phyloP scores from a whole-genome alignment of 1,140 invertebrate genomes.

The Pteromalus puparum region DNA sequence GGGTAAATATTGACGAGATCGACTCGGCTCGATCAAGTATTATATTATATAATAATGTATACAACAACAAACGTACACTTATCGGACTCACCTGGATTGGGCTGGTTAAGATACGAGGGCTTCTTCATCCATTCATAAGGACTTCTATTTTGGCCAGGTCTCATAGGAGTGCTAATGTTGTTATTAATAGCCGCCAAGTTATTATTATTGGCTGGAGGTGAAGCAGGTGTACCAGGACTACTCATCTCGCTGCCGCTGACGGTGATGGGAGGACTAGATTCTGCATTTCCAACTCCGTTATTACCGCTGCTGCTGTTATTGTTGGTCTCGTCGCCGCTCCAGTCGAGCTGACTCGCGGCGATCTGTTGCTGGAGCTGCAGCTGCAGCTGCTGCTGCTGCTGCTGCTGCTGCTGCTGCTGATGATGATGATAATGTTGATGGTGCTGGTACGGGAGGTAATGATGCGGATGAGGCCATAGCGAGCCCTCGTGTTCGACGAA shows the following conservation, averaged over 20 bases:
- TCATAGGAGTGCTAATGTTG: conserved; percentile 58
- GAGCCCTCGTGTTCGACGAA: conserved; percentile 53
- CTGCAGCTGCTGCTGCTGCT: conserved; percentile 49
- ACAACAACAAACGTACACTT: no score
- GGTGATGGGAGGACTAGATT: conserved; percentile 79
- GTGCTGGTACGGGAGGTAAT: conserved; percentile 62
- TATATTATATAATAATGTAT: not conserved
- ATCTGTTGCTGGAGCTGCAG: conserved; percentile 50
- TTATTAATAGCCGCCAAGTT: conserved; percentile 54
- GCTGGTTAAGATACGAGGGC: conserved; percentile 87
- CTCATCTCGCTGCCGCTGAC: conserved; percentile 74
- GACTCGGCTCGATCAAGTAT: not conserved
- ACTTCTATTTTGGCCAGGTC: conserved; percentile 82
- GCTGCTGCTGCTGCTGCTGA: conserved; percentile 53
- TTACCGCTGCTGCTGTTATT: conserved; percentile 15
- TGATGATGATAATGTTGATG: conserved; percentile 51
- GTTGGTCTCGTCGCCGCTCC: conserved; percentile 65
- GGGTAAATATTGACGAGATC: not conserved
- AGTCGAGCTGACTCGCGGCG: conserved; percentile 55
- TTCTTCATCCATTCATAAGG: conserved; percentile 95
- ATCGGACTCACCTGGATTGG: conserved; percentile 84
- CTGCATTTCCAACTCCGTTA: conserved; percentile 57
- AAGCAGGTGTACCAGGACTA: conserved; percentile 42
- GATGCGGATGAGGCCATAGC: conserved; percentile 58
- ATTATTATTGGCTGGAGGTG: conserved; percentile 48